These are phyloP conservation scores for Andrena marginata DNA, from an alignment of 2,888 invertebrate genomes.

Conservation along the genomic window DNA sequence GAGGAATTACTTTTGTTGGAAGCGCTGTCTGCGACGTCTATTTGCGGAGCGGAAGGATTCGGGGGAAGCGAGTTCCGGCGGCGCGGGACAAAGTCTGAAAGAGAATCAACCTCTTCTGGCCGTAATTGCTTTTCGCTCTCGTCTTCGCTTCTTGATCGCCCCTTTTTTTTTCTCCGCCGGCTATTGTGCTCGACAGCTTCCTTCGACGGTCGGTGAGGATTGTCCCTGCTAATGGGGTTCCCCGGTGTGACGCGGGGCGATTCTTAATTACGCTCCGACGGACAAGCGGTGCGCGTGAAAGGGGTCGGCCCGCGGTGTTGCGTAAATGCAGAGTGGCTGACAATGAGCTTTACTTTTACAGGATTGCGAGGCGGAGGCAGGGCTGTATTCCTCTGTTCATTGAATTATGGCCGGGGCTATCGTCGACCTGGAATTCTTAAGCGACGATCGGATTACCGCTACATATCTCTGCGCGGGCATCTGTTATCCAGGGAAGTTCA, in stretches of 20 bases:
- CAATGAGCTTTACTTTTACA: no score
- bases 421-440: conserved; percentile 5
- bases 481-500: conserved; percentile 44
- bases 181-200: conserved; percentile 14
- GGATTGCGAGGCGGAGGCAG: no score
- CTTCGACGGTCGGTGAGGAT: background rate
- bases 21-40: conserved; percentile 55
- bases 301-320: no score
- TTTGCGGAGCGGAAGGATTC: conserved; percentile 50
- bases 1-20: conserved; percentile 56
- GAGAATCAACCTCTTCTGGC: conserved; percentile 41
- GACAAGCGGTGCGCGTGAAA: background rate
- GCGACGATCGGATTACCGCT: conserved; percentile 12
- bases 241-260: background rate
- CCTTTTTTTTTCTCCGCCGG: background rate
- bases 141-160: conserved; percentile 39
- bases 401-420: background rate
- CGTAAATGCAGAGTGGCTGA: no score
- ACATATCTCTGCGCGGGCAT: background rate
- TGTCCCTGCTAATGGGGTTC: background rate
- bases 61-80: conserved; percentile 41
- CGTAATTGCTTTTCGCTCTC: conserved; percentile 56
- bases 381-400: no score
- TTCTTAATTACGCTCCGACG: background rate
- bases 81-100: conserved; percentile 45